Conservation (phyloP, 2,888 invertebrate genomes). For the Heteromurus nitidus region DNA sequence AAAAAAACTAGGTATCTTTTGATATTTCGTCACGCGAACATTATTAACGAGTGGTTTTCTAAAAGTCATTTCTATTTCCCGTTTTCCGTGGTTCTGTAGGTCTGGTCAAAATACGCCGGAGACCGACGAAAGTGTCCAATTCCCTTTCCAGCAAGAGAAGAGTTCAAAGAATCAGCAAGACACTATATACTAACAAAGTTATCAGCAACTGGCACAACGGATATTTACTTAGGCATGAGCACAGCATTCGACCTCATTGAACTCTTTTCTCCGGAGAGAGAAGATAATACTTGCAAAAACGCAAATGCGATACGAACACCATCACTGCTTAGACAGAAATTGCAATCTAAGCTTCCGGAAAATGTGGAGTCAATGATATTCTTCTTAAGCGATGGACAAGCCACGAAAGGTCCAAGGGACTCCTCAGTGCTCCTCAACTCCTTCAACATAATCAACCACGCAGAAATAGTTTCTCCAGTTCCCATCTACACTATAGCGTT, state of each 20-base stretch:
- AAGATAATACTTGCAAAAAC: neutral
- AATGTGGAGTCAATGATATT: constrained; percentile 74
- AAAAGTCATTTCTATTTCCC: too few species aligned
- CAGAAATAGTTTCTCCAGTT: constrained; percentile 72
- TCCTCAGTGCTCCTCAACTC: constrained; percentile 69
- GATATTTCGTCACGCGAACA: too few species aligned
- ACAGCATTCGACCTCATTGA: constrained; percentile 51
- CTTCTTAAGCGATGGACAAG: constrained; percentile 76
- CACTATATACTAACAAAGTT: constrained; percentile 47
- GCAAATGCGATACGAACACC: neutral
- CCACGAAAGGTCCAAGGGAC: constrained; percentile 74
- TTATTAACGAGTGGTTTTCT: too few species aligned
- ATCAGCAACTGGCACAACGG: constrained; percentile 52
- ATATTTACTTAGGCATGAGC: constrained; percentile 51
- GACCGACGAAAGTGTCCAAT: constrained; percentile 25
- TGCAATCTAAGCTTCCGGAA: constrained; percentile 22
- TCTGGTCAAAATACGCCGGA: constrained; percentile 46
- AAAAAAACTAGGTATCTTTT: too few species aligned
- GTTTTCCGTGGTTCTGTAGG: too few species aligned
- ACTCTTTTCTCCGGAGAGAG: constrained; percentile 26
- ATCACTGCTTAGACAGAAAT: neutral
- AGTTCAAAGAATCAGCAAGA: constrained; percentile 40
- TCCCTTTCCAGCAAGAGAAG: constrained; percentile 46
- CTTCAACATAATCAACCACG: constrained; percentile 37
- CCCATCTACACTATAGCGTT: constrained; percentile 84